Evolutionary conservation across 2,888 invertebrate species (phyloP).

Genomic region (Plusia festucae): DNA sequence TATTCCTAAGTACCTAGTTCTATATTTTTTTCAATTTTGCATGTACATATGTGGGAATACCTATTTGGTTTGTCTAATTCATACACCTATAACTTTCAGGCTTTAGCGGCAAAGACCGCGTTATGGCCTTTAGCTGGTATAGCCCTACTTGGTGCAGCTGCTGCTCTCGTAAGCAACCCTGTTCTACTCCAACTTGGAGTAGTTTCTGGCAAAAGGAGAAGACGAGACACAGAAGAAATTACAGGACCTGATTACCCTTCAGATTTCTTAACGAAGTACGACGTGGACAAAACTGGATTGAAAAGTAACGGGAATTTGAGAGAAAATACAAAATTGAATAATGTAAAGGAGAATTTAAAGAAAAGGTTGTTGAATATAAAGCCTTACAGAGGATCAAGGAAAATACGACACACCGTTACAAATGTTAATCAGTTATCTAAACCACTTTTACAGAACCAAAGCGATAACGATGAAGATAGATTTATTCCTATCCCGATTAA

Average conservation of each 20-base stretch:
- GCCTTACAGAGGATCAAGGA: slow-evolving; percentile 28
- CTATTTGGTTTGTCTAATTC: neutral
- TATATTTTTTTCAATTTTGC: neutral
- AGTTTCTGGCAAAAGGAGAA: slow-evolving; percentile 90
- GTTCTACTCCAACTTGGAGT: slow-evolving; percentile 94
- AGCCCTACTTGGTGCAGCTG: slow-evolving; percentile 94
- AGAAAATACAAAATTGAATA: slow-evolving; percentile 28
- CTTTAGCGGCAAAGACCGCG: slow-evolving; percentile 90
- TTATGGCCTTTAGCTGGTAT: slow-evolving; percentile 94
- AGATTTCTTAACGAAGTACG: slow-evolving; percentile 52
- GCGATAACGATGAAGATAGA: slow-evolving; percentile 61
- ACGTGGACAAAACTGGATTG: slow-evolving; percentile 8
- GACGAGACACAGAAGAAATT: slow-evolving; percentile 81
- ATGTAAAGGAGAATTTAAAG: slow-evolving; percentile 40
- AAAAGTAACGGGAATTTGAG: slow-evolving; percentile 10
- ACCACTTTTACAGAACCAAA: slow-evolving; percentile 34
- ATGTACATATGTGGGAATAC: neutral
- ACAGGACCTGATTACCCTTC: slow-evolving; percentile 51
- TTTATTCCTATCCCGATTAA: slow-evolving; percentile 75
- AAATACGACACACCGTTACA: slow-evolving; percentile 33
- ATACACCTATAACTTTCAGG: slow-evolving; percentile 80
- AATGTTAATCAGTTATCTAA: slow-evolving; percentile 40
- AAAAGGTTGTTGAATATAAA: slow-evolving; percentile 45
- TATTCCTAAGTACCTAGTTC: neutral
- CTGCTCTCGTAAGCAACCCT: slow-evolving; percentile 93